Conservation (phyloP, 2,113 vertebrate genomes). For the Alectura lathami region DNA sequence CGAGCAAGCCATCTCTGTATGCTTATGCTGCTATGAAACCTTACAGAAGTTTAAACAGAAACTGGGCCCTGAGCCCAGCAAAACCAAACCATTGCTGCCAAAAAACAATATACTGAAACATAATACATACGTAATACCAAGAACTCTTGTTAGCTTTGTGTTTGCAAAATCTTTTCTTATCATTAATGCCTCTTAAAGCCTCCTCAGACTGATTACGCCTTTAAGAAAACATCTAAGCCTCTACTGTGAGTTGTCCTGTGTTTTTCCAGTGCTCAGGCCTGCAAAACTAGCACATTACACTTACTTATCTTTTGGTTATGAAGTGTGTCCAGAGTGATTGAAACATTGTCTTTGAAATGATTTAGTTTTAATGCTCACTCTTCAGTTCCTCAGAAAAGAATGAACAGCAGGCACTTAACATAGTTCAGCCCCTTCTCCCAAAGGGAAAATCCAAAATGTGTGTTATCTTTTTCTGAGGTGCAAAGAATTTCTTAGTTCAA, state of each 20-base stretch:
- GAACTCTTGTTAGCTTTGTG: conserved; percentile 21
- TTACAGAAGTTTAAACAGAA: conserved; percentile 65
- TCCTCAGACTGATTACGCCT: background rate
- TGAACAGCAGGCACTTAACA: background rate
- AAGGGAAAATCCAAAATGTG: background rate
- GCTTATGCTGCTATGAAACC: conserved; percentile 34
- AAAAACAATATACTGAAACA: conserved; percentile 21
- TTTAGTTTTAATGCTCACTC: background rate
- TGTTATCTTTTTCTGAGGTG: background rate
- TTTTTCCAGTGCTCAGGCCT: background rate
- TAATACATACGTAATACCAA: conserved; percentile 20
- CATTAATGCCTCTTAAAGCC: background rate
- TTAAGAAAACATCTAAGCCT: background rate
- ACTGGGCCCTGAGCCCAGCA: conserved; percentile 61
- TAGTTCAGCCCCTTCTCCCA: background rate
- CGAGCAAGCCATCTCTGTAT: background rate
- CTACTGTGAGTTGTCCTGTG: background rate
- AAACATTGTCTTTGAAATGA: background rate
- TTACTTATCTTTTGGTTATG: background rate
- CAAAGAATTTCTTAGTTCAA: background rate
- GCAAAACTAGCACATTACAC: background rate
- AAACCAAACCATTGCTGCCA: conserved; percentile 16
- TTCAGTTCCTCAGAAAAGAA: background rate
- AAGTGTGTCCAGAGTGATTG: background rate
- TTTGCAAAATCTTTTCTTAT: conserved; percentile 13